Evolutionary conservation across 2,797 vertebrate genomes (phyloP).

Genomic region (Delichon dasypus): DNA sequence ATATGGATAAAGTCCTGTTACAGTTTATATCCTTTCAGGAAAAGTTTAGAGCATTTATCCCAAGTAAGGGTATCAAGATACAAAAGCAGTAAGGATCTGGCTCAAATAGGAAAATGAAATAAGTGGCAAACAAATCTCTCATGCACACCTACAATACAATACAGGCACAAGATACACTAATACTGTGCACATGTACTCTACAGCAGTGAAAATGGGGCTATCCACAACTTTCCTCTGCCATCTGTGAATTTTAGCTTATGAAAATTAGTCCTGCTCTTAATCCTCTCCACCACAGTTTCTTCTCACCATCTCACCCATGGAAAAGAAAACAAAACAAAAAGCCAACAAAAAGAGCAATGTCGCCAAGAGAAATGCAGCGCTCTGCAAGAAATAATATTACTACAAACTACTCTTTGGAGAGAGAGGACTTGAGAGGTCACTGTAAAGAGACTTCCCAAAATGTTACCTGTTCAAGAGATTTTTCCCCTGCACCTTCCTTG

Average conservation of each 20-base stretch:
- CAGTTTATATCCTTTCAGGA: background rate
- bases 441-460: background rate
- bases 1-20: background rate
- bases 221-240: background rate
- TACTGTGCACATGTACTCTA: fast-evolving
- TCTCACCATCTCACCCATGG: background rate
- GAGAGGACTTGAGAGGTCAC: background rate
- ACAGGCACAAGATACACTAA: background rate
- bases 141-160: background rate
- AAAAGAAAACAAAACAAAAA: background rate
- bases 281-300: background rate
- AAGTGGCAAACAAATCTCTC: background rate
- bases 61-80: background rate
- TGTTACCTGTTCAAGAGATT: background rate
- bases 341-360: background rate
- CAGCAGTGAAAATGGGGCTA: background rate
- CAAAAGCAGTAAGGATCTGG: background rate
- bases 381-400: background rate
- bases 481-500: background rate
- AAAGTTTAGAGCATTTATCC: background rate
- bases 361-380: background rate
- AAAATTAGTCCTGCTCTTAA: background rate
- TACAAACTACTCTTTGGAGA: background rate
- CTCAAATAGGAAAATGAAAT: background rate
- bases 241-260: background rate